These are phyloP conservation scores for Drosophila guanche DNA, from an alignment of 1,140 invertebrate species.

Conservation along the genomic window DNA sequence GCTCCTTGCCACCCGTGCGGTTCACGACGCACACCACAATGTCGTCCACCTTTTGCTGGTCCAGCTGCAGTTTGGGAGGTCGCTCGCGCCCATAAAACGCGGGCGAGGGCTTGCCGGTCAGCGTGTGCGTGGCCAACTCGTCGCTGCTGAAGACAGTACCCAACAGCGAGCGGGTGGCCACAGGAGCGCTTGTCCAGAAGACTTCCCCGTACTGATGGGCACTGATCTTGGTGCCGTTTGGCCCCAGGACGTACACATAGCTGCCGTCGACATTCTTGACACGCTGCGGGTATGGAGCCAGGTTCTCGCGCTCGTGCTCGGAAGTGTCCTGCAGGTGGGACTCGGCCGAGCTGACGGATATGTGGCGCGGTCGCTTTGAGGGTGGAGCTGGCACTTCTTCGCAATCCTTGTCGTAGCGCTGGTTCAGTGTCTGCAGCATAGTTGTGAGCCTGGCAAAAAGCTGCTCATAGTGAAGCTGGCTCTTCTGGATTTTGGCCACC, in stretches of 20 bases:
- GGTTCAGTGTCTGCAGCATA: slow-evolving; percentile 51
- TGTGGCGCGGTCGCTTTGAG: slow-evolving; percentile 29
- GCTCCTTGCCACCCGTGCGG: slow-evolving; percentile 69
- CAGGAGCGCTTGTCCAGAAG: slow-evolving; percentile 71
- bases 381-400: slow-evolving; percentile 31
- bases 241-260: slow-evolving; percentile 63
- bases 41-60: slow-evolving; percentile 76
- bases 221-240: slow-evolving; percentile 75
- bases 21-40: slow-evolving; percentile 75
- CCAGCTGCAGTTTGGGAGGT: slow-evolving; percentile 69
- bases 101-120: slow-evolving; percentile 83
- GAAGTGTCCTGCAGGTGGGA: slow-evolving; percentile 17
- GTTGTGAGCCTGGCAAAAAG: slow-evolving; percentile 37
- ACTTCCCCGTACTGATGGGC: slow-evolving; percentile 57
- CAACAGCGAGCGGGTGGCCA: slow-evolving; percentile 79
- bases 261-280: slow-evolving; percentile 30
- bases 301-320: slow-evolving; percentile 9
- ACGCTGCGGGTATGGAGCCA: slow-evolving; percentile 44
- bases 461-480: slow-evolving; percentile 45
- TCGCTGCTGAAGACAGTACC: slow-evolving; percentile 70
- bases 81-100: slow-evolving; percentile 74
- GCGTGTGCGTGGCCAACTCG: slow-evolving; percentile 80
- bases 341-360: slow-evolving; percentile 51
- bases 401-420: slow-evolving; percentile 46
- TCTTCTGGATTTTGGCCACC: slow-evolving; percentile 52